Evolutionary conservation across 2,888 invertebrate species (phyloP).

Genomic region (Pheosia tremula): DNA sequence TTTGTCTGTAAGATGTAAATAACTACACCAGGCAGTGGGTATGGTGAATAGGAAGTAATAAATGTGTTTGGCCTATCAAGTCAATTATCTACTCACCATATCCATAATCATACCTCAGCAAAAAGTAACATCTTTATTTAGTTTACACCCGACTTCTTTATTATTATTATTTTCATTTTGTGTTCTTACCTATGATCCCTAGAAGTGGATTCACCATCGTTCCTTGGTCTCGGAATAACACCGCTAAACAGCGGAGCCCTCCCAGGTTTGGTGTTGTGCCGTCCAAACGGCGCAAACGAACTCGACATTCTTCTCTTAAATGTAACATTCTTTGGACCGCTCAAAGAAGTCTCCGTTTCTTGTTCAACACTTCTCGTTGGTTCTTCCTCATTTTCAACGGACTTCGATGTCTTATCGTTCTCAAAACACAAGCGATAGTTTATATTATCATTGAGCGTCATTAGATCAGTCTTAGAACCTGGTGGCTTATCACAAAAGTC

Average conservation of each 20-base stretch:
- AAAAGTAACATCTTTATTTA: no score
- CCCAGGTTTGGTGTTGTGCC: conserved; percentile 52
- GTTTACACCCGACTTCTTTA: no score
- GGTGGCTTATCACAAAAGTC: conserved; percentile 85
- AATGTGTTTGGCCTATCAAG: no score
- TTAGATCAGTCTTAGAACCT: conserved; percentile 80
- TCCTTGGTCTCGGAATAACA: conserved; percentile 64
- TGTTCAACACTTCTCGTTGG: conserved; percentile 60
- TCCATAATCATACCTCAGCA: no score
- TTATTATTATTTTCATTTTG: no score
- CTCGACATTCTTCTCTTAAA: conserved; percentile 63
- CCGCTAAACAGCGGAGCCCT: conserved; percentile 67
- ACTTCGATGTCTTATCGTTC: conserved; percentile 61
- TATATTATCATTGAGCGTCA: conserved; percentile 81
- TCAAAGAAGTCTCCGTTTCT: conserved; percentile 73
- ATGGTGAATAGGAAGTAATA: no score
- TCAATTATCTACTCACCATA: no score
- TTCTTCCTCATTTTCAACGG: conserved; percentile 62
- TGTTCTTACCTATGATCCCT: conserved; percentile 67
- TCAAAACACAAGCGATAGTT: conserved; percentile 80
- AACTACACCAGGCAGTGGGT: no score
- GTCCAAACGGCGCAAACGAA: conserved; percentile 72
- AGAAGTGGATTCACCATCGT: conserved; percentile 58
- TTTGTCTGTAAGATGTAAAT: no score
- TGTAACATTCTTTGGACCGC: conserved; percentile 62